Evolutionary conservation across 2,113 vertebrate genomes (phyloP).

Genomic region (Naja naja): DNA sequence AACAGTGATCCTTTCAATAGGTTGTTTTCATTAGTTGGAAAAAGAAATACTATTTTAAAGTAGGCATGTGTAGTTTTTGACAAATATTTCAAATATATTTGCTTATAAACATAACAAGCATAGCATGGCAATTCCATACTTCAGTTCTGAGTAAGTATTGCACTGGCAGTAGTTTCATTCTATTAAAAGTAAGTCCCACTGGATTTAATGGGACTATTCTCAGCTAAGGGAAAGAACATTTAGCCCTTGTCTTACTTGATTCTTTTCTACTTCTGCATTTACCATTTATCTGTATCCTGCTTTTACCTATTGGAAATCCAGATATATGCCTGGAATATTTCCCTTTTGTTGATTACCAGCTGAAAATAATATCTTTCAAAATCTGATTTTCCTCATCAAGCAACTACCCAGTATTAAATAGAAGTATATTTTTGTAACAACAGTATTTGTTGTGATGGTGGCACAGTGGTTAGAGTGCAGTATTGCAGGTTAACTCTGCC

Average conservation of each 20-base stretch:
- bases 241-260: not conserved
- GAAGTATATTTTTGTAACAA: not conserved
- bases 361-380: not conserved
- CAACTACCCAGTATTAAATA: not conserved
- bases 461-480: no score
- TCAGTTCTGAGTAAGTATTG: not conserved
- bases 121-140: not conserved
- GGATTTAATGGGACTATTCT: not conserved
- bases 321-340: not conserved
- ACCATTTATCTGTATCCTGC: not conserved
- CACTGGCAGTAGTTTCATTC: not conserved
- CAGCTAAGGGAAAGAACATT: not conserved
- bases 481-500: not conserved
- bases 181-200: not conserved
- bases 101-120: not conserved
- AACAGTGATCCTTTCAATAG: not conserved
- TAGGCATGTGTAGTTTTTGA: not conserved
- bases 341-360: not conserved
- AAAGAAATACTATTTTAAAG: not conserved
- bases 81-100: not conserved
- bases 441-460: not conserved
- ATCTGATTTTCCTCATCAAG: not conserved
- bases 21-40: not conserved
- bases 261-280: not conserved
- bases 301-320: not conserved